Percentiles rank a stretch among this genome's conserved stretches.
Conservation (phyloP, 2,113 vertebrate genomes). For the Myocastor coypus region DNA sequence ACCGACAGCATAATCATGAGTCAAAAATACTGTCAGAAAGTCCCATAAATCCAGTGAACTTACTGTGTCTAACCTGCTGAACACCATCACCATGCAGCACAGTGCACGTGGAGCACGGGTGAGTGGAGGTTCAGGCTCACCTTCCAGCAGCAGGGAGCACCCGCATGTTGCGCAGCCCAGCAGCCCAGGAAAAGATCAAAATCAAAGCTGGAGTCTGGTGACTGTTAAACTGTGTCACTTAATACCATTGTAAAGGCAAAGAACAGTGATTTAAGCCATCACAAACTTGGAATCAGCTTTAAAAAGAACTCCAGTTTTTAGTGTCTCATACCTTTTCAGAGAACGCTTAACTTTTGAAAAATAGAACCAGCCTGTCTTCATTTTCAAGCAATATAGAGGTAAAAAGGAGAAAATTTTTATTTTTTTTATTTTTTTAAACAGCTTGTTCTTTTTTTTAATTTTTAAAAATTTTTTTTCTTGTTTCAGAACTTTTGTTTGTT, state of each 20-base stretch:
- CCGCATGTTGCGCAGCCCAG: neutral
- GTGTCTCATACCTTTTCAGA: neutral
- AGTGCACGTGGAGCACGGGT: neutral
- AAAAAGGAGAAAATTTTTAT: constrained; percentile 1
- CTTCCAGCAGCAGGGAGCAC: neutral
- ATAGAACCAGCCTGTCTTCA: neutral
- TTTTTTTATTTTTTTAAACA: too few relatives aligned
- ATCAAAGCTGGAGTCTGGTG: neutral
- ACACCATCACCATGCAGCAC: neutral
- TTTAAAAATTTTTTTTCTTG: too few relatives aligned
- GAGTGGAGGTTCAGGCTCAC: neutral
- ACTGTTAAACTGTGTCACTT: neutral
- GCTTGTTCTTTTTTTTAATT: too few relatives aligned
- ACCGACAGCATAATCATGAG: neutral
- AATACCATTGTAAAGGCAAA: neutral
- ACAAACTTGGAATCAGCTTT: neutral
- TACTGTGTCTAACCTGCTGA: neutral
- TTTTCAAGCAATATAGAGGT: constrained; percentile 32
- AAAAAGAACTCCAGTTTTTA: constrained; percentile 18
- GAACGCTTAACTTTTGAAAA: neutral
- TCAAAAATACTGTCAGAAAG: neutral
- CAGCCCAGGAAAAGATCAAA: neutral
- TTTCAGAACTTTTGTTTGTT: too few relatives aligned
- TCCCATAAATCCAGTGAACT: neutral
- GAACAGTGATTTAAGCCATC: neutral